phyloP scores from a whole-genome alignment of 2,113 vertebrate species.

The Scatophagus argus region DNA sequence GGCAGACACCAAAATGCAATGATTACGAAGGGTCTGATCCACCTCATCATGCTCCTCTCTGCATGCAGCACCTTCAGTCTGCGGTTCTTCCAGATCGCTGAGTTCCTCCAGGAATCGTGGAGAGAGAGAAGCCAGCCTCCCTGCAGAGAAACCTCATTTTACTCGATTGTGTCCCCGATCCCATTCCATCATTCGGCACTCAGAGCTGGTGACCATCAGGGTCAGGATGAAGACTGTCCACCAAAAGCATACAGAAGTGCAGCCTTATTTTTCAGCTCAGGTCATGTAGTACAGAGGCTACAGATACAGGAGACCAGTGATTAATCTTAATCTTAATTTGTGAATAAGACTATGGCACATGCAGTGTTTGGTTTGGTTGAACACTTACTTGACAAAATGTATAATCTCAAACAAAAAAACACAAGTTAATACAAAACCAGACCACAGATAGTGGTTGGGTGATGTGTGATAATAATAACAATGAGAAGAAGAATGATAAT shows the following conservation, averaged over 20 bases:
- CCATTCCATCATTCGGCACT: background rate
- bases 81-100: slow-evolving; percentile 40
- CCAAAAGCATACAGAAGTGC: background rate
- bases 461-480: too few relatives aligned
- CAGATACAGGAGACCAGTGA: background rate
- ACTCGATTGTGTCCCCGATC: slow-evolving; percentile 20
- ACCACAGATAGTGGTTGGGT: too few relatives aligned
- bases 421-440: too few relatives aligned
- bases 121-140: slow-evolving; percentile 5
- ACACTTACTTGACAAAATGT: too few relatives aligned
- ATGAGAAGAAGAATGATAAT: too few relatives aligned
- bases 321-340: background rate
- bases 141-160: slow-evolving; percentile 31
- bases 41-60: background rate
- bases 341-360: background rate
- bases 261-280: background rate
- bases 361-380: background rate
- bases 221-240: slow-evolving; percentile 12
- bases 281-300: background rate
- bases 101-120: slow-evolving; percentile 7
- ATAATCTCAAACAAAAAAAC: too few relatives aligned
- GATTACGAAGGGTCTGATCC: background rate
- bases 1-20: background rate
- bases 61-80: background rate
- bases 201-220: slow-evolving; percentile 2